A percentile compares a stretch with the other conserved stretches of the same genome.
Evolutionary conservation across 2,888 invertebrate genomes (phyloP).

Genomic region (Rhimphoctona megacephalus): DNA sequence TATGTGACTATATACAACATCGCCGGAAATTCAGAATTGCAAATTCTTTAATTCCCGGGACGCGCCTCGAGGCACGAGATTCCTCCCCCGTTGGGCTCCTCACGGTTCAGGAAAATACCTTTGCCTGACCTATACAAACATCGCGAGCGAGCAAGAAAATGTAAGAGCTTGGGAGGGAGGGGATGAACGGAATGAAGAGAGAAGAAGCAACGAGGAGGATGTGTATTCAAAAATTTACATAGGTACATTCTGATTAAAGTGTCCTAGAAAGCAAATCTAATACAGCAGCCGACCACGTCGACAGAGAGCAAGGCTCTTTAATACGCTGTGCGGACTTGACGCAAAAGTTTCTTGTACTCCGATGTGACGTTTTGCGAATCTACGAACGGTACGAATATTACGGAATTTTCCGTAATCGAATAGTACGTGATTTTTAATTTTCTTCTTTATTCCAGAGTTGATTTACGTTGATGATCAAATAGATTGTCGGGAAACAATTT

Average conservation of each 20-base stretch:
- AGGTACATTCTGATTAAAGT: slow-evolving; percentile 85
- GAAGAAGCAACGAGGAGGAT: slow-evolving; percentile 74
- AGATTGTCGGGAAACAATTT: not conserved
- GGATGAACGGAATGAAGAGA: slow-evolving; percentile 5
- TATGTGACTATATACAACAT: slow-evolving; percentile 75
- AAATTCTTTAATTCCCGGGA: slow-evolving; percentile 84
- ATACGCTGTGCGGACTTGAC: slow-evolving; percentile 13
- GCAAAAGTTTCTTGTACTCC: slow-evolving; percentile 20
- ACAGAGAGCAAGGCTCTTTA: slow-evolving; percentile 31
- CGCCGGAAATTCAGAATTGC: slow-evolving; percentile 84
- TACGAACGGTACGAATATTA: slow-evolving; percentile 40
- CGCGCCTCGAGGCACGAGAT: slow-evolving; percentile 72
- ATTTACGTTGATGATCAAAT: not conserved
- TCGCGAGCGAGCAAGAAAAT: slow-evolving; percentile 78
- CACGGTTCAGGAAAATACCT: slow-evolving; percentile 82
- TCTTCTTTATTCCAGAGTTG: not conserved
- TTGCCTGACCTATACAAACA: slow-evolving; percentile 84
- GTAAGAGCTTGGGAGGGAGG: slow-evolving; percentile 31
- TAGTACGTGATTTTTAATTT: not conserved
- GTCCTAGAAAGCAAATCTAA: slow-evolving; percentile 85
- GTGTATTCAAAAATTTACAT: slow-evolving; percentile 85
- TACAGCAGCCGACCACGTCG: slow-evolving; percentile 76
- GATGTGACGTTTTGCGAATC: slow-evolving; percentile 41
- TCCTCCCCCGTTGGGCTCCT: slow-evolving; percentile 68
- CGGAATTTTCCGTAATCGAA: slow-evolving; percentile 50